Percentiles rank a stretch among this genome's conserved stretches.
Evolutionary conservation across 2,797 vertebrate genomes (phyloP).

Genomic region (Tapera naevia): DNA sequence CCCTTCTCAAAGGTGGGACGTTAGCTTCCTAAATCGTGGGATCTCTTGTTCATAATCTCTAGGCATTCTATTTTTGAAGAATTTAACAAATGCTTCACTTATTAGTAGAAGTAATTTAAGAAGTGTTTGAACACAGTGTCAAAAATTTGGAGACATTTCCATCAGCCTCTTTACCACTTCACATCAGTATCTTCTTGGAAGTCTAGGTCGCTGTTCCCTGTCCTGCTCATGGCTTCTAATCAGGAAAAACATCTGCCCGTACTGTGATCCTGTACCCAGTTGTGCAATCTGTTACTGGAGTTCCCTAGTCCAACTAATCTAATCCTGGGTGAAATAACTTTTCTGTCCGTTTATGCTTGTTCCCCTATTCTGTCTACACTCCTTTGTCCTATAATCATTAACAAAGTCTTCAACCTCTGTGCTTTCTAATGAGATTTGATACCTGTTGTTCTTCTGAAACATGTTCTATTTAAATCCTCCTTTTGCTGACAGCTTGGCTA

Average conservation of each 20-base stretch:
- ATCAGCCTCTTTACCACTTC: neutral
- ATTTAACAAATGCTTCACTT: neutral
- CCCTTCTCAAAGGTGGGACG: neutral
- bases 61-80: neutral
- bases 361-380: neutral
- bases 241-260: neutral
- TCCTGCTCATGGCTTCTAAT: neutral
- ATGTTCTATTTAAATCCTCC: neutral
- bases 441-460: neutral
- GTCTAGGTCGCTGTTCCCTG: neutral
- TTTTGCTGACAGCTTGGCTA: neutral
- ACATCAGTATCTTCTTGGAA: neutral
- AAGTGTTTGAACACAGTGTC: neutral
- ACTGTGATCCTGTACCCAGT: fast-evolving
- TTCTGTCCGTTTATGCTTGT: neutral
- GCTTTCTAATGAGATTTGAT: neutral
- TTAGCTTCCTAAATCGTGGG: neutral
- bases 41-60: neutral
- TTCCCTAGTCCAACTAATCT: neutral
- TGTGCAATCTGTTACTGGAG: neutral
- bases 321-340: neutral
- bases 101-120: neutral
- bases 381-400: neutral
- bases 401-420: neutral
- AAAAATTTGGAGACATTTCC: neutral